A percentile compares a stretch with the other conserved stretches of the same genome.
These are phyloP conservation scores for Tortricodes alternella DNA, from an alignment of 2,888 invertebrate genomes.

Conservation along the genomic window DNA sequence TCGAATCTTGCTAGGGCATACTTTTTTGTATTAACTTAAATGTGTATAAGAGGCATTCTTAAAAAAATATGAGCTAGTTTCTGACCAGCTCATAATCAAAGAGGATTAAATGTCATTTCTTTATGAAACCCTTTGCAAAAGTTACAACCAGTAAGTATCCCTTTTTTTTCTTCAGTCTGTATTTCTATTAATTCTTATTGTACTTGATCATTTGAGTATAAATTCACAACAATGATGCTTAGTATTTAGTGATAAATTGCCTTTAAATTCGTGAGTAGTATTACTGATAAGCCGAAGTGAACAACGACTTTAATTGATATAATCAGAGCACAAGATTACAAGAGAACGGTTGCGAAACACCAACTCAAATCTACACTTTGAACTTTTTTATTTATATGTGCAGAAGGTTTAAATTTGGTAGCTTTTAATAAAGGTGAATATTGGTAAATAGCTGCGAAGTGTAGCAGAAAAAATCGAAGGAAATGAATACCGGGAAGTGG, in stretches of 20 bases:
- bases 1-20: too few species aligned
- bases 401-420: constrained; percentile 11
- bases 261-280: constrained; percentile 26
- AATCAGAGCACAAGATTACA: constrained; percentile 55
- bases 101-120: too few species aligned
- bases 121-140: too few species aligned
- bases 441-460: constrained; percentile 16
- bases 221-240: constrained; percentile 11
- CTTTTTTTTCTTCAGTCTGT: background rate
- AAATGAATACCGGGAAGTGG: constrained; percentile 57
- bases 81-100: too few species aligned
- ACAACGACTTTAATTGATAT: constrained; percentile 58
- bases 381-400: background rate
- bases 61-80: too few species aligned
- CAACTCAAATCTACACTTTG: background rate
- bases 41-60: too few species aligned
- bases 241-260: constrained; percentile 11
- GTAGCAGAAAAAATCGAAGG: constrained; percentile 26
- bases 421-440: background rate
- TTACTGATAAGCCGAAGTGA: constrained; percentile 29
- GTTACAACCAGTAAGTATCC: too few species aligned
- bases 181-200: background rate
- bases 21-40: too few species aligned
- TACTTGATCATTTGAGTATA: background rate
- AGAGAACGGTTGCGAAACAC: constrained; percentile 39